A percentile compares a stretch with the other conserved stretches of the same genome.
Conservation (phyloP, 2,888 invertebrate species). For the Mythimna albipuncta region DNA sequence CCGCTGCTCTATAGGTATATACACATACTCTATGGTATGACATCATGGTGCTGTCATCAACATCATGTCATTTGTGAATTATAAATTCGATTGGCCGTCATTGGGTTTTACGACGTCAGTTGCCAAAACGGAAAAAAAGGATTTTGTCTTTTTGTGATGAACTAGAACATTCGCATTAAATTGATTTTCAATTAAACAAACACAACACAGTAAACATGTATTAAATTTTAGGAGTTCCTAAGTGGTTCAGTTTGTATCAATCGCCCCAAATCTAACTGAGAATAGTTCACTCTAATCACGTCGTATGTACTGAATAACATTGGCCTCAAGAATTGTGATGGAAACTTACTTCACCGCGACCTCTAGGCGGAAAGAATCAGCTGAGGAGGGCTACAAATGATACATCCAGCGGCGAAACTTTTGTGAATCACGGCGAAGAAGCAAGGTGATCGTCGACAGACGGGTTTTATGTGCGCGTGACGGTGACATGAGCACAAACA, state of each 20-base stretch:
- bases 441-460: constrained; percentile 80
- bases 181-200: constrained; percentile 63
- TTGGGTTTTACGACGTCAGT: constrained; percentile 73
- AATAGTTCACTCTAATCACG: constrained; percentile 71
- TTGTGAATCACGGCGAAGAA: constrained; percentile 68
- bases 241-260: constrained; percentile 51
- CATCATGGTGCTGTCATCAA: constrained; percentile 62
- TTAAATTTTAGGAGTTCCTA: constrained; percentile 57
- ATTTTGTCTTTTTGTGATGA: constrained; percentile 77
- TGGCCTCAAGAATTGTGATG: constrained; percentile 84
- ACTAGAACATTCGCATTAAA: constrained; percentile 75
- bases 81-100: constrained; percentile 78
- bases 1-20: constrained; percentile 57
- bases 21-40: constrained; percentile 61
- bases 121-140: constrained; percentile 34
- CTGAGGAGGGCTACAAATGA: constrained; percentile 88
- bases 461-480: constrained; percentile 85
- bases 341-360: constrained; percentile 81
- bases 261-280: constrained; percentile 68
- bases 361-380: constrained; percentile 83
- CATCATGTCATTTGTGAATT: constrained; percentile 63
- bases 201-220: constrained; percentile 59
- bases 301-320: constrained; percentile 74
- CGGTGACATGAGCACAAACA: constrained; percentile 91
- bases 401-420: constrained; percentile 63